Evolutionary conservation across 2,113 vertebrate genomes (phyloP).

Genomic region (Hippocampus abdominalis): DNA sequence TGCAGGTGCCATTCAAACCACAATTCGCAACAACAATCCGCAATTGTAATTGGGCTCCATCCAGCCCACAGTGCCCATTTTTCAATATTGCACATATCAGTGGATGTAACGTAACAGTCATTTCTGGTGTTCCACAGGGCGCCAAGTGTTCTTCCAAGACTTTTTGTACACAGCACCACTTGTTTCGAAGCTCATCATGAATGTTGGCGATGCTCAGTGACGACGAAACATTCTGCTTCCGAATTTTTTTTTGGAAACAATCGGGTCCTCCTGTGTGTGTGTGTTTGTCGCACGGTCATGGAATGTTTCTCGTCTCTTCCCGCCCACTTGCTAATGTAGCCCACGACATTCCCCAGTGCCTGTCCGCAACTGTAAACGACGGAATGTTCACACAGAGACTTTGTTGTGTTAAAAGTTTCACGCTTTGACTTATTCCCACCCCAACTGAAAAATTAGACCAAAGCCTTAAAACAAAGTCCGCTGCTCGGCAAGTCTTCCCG

Average conservation of each 20-base stretch:
- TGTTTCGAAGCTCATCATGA: neutral
- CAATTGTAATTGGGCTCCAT: neutral
- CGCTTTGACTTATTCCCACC: neutral
- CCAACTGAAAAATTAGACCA: slow-evolving; percentile 24
- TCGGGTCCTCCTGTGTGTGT: neutral
- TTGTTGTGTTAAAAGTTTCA: slow-evolving; percentile 10
- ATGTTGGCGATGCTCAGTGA: neutral
- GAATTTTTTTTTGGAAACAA: neutral
- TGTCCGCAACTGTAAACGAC: slow-evolving; percentile 92
- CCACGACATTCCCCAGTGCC: slow-evolving; percentile 88
- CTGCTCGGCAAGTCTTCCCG: slow-evolving; percentile 1
- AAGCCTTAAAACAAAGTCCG: slow-evolving; percentile 37
- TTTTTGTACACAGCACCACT: neutral
- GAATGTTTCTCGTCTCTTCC: neutral
- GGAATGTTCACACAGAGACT: slow-evolving; percentile 23
- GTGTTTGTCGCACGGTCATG: neutral
- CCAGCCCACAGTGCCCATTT: neutral
- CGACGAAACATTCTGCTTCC: neutral
- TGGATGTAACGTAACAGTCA: no score
- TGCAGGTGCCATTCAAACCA: neutral
- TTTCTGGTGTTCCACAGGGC: neutral
- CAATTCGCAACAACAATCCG: neutral
- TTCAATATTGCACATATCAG: slow-evolving; percentile 23
- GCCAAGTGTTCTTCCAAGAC: slow-evolving; percentile 45
- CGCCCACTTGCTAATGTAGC: slow-evolving; percentile 80